Percentiles rank a stretch among this genome's conserved stretches.
These are phyloP conservation scores for Rostratula benghalensis DNA, from an alignment of 2,113 vertebrate genomes.

Conservation along the genomic window DNA sequence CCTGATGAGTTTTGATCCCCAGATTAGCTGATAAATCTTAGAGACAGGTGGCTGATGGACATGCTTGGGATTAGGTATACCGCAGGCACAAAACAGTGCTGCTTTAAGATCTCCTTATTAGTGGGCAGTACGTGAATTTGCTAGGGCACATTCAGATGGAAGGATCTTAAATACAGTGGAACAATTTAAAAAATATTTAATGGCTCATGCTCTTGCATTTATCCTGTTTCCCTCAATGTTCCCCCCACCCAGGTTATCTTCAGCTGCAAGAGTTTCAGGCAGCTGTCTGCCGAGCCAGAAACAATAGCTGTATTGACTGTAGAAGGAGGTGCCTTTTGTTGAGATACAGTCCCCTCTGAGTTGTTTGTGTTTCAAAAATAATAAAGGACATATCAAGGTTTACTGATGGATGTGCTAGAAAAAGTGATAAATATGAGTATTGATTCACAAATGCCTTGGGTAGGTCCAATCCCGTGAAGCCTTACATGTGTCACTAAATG, in stretches of 20 bases:
- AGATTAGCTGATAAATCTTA: background rate
- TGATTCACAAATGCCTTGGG: background rate
- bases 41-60: background rate
- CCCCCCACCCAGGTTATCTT: background rate
- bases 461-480: background rate
- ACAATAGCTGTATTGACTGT: background rate
- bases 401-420: background rate
- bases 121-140: background rate
- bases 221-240: background rate
- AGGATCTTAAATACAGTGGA: background rate
- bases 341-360: background rate
- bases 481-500: background rate
- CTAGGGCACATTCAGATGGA: background rate
- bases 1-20: background rate
- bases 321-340: background rate
- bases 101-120: background rate
- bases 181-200: background rate
- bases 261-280: background rate
- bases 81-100: background rate
- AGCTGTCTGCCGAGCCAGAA: background rate
- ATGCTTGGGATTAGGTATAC: background rate
- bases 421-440: background rate
- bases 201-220: background rate
- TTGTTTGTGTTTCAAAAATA: conserved; percentile 18
- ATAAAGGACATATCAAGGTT: background rate